These are phyloP conservation scores for Cosmopolites sordidus DNA, from an alignment of 2,888 invertebrate species.

Conservation along the genomic window DNA sequence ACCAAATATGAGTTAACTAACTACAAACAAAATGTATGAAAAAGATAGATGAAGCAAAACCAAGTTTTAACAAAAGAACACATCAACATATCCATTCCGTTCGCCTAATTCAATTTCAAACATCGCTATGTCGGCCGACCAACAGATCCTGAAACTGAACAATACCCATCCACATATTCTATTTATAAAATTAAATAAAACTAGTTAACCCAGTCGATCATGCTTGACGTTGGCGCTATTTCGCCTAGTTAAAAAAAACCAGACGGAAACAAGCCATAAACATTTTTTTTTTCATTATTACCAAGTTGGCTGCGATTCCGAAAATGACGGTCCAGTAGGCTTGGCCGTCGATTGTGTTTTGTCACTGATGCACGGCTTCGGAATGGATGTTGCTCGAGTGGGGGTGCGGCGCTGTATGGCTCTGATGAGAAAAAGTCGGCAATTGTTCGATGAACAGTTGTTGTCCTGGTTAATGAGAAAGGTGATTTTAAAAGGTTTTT, in stretches of 20 bases:
- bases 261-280: conserved; percentile 19
- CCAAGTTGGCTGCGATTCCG: conserved; percentile 44
- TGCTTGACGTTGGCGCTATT: conserved; percentile 6
- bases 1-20: no score
- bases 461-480: conserved; percentile 4
- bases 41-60: no score
- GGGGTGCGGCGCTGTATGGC: conserved; percentile 4
- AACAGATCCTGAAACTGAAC: not conserved
- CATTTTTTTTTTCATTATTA: conserved; percentile 41
- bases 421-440: conserved; percentile 8
- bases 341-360: conserved; percentile 44
- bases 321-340: conserved; percentile 40
- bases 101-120: conserved; percentile 15
- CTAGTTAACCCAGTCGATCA: conserved; percentile 22
- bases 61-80: no score
- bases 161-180: conserved; percentile 10
- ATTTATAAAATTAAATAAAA: conserved; percentile 15
- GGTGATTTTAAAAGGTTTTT: conserved; percentile 2
- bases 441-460: conserved; percentile 7
- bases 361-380: conserved; percentile 42
- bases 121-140: not conserved
- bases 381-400: conserved; percentile 11
- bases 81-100: not conserved
- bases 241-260: conserved; percentile 8
- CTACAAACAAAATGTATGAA: no score